Evolutionary conservation across 37 sponge, comb jelly and placozoan species (phyloP), one percentile per base, ranked within the genome.

Genomic region (Lycopodina hypogea): DNA sequence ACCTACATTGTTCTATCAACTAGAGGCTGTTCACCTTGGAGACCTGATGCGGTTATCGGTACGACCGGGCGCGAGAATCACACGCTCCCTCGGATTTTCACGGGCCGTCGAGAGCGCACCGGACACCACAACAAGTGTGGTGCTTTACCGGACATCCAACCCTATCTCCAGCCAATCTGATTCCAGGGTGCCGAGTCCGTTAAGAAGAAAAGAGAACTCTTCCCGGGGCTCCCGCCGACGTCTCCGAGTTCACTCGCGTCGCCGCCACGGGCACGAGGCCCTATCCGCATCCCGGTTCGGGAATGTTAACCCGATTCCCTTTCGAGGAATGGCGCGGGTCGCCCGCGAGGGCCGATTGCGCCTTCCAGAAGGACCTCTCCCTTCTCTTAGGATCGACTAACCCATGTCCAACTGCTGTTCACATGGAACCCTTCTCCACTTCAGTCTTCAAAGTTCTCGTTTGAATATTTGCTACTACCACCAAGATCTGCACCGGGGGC

Each of bases 391-490:
- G 89, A 88, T 64, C 80, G 89, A 84, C 85, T 89, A 56, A 89
- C 85, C 90, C 90, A 80, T 72, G 81, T 79, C 90, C 90, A 89
- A 84, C 81, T 89, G 85, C 85, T 89, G 85, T 79, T 89, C 90
- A 84, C 78, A 80, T 84, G 90, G 90, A 84, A 89, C 89, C 89
- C 71, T 88, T 83, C 89, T 74, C 89, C 89, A 88, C 89, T 76
- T 88, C 89, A 65, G 89, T 78, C 89, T 88, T 88, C 89, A 88
- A 88, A 78, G 89, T 65, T 83, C 89, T 83, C 90, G 68, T 80
- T 89, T 89, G 90, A 89, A 89, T 89, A 89, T 75, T 89, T 89
- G 90, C 90, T 89, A 84, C 90, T 90, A 90, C 90, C 90, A 90
- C 86, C 90, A 90, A 90, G 90, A 90, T 90, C 90, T 85, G 82